Base-by-base conservation (phyloP, 2,888 invertebrate genomes). In the Idaea aversata region DNA sequence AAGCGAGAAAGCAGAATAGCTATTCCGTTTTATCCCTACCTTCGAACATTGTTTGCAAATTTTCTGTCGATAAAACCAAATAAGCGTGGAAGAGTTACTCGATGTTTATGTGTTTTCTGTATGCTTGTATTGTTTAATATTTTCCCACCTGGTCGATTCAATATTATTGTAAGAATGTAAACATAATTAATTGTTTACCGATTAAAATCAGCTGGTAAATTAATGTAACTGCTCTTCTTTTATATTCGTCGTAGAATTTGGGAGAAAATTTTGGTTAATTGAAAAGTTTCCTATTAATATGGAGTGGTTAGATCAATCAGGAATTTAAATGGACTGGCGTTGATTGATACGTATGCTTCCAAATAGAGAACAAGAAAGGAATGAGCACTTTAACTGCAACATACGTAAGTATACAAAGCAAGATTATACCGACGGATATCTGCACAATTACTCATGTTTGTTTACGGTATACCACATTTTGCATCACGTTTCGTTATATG, bases 41-140 rank as follows among this genome's bases (percentile, higher is more conserved):
- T n/a, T 13, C 58, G 15, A 87, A 88, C 88, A 88, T 88, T 88
- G 90, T 89, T 87, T 89, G 89, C 81, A 88, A 89, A 90, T 89
- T 57, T 79, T 82, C 72, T 81, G 76, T 77, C 84, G 83, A 86
- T 87, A 86, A 85, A 85, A 85, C 82, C 78, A 87, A 87, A 88
- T 85, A 86, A 77, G 75, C 78, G 72, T 76, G 73, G 71, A 72
- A 65, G 69, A 67, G 65, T 70, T 72, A 75, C 78, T 74, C 75
- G 75, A 73, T 76, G 81, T 81, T 80, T 76, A 74, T 78, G 74
- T 69, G 75, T 75, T 76, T 77, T 70, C 73, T 73, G 68, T 58
- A 58, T 58, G 15, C 66, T 71, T 61, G 72, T 73, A 72, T 77
- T 75, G 69, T 79, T 77, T 79, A 76, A 72, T 72, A 73, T 70